These are phyloP conservation scores for Telmatochromis brachygnathus DNA, from an alignment of 2,113 vertebrate genomes.

Conservation along the genomic window DNA sequence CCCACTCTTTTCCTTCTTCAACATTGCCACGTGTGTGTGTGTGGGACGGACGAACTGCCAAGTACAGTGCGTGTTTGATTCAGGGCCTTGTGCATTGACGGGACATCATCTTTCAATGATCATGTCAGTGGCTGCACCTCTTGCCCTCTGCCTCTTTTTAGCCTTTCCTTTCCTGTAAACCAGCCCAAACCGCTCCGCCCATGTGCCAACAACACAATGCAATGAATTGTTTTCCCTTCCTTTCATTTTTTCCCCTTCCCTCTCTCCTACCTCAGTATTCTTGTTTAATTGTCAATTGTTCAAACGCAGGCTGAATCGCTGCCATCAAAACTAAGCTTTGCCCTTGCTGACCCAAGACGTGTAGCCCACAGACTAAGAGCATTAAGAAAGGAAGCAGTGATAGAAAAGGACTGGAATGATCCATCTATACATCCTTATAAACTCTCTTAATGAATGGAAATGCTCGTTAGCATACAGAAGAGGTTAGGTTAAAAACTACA, in stretches of 20 bases:
- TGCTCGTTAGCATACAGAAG: neutral
- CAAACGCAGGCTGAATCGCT: neutral
- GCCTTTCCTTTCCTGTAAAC: constrained; percentile 8
- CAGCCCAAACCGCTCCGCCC: constrained; percentile 37
- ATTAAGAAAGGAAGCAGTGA: neutral
- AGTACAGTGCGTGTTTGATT: neutral
- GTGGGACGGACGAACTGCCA: neutral
- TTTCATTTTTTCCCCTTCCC: neutral
- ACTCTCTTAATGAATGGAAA: neutral
- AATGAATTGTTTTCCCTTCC: constrained; percentile 32
- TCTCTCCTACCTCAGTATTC: constrained; percentile 8
- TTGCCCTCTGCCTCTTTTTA: neutral
- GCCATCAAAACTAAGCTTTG: neutral
- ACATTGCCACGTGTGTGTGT: constrained; percentile 9
- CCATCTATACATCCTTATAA: neutral
- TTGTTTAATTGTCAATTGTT: constrained; percentile 49
- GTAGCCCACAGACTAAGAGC: neutral
- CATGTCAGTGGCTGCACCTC: neutral
- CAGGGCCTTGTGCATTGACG: neutral
- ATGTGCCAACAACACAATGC: constrained; percentile 34
- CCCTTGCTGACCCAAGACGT: neutral
- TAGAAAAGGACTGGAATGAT: neutral
- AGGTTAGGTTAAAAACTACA: neutral
- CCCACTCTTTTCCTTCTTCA: constrained; percentile 43
- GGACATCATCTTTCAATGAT: neutral